Base-by-base conservation (phyloP, 1,140 invertebrate genomes). In the Globodera rostochiensis region DNA sequence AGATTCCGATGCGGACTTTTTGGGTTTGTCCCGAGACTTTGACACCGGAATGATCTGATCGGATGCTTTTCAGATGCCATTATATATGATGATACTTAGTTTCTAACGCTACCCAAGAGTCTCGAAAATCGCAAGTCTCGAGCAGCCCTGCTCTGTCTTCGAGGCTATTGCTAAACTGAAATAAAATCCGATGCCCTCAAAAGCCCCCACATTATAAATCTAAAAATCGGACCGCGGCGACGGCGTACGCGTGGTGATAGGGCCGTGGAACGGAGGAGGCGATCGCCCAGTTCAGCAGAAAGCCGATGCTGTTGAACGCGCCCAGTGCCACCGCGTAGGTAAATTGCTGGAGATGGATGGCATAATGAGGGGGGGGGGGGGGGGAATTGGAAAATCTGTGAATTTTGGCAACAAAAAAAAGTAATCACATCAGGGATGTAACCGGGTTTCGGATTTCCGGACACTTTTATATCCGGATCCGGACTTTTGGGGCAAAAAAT, bases 241-340 rank as follows among this genome's bases (percentile, higher is more conserved):
- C n/a, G 69, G 36, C 11, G n/a, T 45, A 71, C 25, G 69, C 21
- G 4, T 45, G 69, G 36, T 71, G 69, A 45, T 15, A 71, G 7
- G 69, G 69, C 13, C 36, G 36, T 6, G 69, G 69, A 36, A 71
- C 21, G 46, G 69, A 71, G 9, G 25, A 36, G 19, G 69, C 69
- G 6, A 71, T 71, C 9, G 69, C 69, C 69, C 69, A 71, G n/a
- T 71, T 71, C 46, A 71, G 69, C 69, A 71, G 46, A 71, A 71
- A 71, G 25, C 69, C 69, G 69, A 71, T 71, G 1, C 69, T 11
- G n/a, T 71, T 71, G 46, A 19, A 71, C 6, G 69, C 46, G 11
- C 21, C 69, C 36, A 71, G n/a, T 47, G 46, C 69, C 25, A 71
- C 36, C 9, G 36, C 69, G 19, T 71, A 71, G 36, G 69, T 47